These are phyloP conservation scores for Erythrolamprus reginae DNA, from an alignment of 2,113 vertebrate species.

Conservation along the genomic window DNA sequence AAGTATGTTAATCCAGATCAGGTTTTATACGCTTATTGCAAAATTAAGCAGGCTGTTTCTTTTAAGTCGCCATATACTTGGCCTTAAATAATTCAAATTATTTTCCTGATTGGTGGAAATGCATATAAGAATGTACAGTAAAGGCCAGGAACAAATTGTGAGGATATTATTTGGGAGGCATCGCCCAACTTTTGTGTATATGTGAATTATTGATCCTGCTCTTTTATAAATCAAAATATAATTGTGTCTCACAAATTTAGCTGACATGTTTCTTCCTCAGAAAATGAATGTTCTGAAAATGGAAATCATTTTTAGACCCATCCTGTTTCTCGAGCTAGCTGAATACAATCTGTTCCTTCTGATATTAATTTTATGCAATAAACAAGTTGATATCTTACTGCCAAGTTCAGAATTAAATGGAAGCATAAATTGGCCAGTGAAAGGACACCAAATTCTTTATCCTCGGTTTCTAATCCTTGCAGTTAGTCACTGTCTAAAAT, in stretches of 20 bases:
- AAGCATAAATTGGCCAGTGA: conserved; percentile 32
- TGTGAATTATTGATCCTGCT: not conserved
- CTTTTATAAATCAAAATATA: not conserved
- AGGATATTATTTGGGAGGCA: not conserved
- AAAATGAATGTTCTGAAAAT: conserved; percentile 3
- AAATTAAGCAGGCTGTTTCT: not conserved
- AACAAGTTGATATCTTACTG: not conserved
- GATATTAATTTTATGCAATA: conserved; percentile 16
- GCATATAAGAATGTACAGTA: not conserved
- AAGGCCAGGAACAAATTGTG: not conserved
- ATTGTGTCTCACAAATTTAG: not conserved
- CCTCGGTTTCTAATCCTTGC: not conserved
- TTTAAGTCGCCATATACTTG: not conserved
- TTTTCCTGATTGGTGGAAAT: not conserved
- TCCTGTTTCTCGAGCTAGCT: conserved; percentile 4
- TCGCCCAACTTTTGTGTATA: not conserved
- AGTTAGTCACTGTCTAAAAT: conserved; percentile 17
- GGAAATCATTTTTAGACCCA: conserved; percentile 1
- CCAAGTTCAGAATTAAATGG: conserved; percentile 29
- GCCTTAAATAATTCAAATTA: not conserved
- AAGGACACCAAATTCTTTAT: conserved; percentile 26
- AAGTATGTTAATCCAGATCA: not conserved
- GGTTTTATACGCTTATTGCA: not conserved
- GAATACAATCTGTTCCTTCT: conserved; percentile 8
- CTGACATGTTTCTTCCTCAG: rapidly evolving